Conservation (phyloP, 2,797 vertebrate species). For the Helostoma temminkii region DNA sequence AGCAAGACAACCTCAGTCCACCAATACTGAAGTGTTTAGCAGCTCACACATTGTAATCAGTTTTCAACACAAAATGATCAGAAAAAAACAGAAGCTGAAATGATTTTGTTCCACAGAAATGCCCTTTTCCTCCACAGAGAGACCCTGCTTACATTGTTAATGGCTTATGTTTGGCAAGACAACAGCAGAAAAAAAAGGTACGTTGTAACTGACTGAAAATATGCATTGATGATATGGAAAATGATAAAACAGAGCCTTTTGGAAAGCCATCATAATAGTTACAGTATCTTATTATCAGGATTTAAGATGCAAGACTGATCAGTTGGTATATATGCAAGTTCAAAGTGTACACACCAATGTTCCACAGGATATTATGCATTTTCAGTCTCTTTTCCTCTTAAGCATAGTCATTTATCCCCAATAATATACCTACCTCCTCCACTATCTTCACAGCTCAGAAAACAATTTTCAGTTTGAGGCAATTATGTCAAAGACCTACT, state of each 20-base stretch:
- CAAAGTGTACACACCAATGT: constrained; percentile 8
- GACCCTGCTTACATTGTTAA: constrained; percentile 49
- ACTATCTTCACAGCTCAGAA: constrained; percentile 9
- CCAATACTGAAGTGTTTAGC: constrained; percentile 82
- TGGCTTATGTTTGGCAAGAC: constrained; percentile 68
- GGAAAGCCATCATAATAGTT: constrained; percentile 1
- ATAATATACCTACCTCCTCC: constrained; percentile 10
- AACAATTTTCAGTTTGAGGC: constrained; percentile 50
- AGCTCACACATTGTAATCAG: constrained; percentile 79
- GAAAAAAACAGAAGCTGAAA: constrained; percentile 48
- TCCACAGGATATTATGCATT: constrained; percentile 12
- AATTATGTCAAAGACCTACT: constrained; percentile 57
- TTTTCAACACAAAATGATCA: constrained; percentile 32
- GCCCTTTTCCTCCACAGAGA: constrained; percentile 54
- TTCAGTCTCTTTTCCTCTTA: constrained; percentile 11
- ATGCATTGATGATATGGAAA: constrained; percentile 11
- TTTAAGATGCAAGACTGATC: constrained; percentile 18
- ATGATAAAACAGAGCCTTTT: constrained; percentile 14
- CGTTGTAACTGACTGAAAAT: constrained; percentile 29
- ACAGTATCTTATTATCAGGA: constrained; percentile 7
- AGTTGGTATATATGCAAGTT: not conserved
- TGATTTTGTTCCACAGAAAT: constrained; percentile 60
- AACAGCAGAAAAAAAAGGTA: constrained; percentile 16
- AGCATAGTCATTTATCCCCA: not conserved
- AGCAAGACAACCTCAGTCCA: constrained; percentile 49